Evolutionary conservation across 2,888 invertebrate genomes (phyloP).

Genomic region (Furcula furcula): DNA sequence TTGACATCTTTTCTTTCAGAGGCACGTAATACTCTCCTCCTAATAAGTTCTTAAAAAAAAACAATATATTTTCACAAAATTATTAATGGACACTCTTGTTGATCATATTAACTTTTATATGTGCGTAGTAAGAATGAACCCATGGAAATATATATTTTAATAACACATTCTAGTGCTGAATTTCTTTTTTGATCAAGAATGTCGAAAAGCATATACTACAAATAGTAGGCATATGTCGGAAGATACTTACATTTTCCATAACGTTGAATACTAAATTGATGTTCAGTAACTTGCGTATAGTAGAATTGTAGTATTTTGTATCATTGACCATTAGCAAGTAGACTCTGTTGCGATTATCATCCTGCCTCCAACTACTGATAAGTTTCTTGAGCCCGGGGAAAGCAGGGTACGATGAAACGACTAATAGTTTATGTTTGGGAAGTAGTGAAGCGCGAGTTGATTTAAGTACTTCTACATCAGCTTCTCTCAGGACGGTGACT

Average conservation of each 20-base stretch:
- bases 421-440: constrained; percentile 19
- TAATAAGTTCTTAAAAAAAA: too few relatives aligned
- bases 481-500: constrained; percentile 20
- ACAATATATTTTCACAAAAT: too few relatives aligned
- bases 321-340: constrained; percentile 21
- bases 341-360: constrained; percentile 22
- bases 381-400: constrained; percentile 27
- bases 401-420: constrained; percentile 29
- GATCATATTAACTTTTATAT: too few relatives aligned
- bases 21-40: constrained; percentile 38
- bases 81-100: too few relatives aligned
- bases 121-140: too few relatives aligned
- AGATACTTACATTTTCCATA: constrained; percentile 24
- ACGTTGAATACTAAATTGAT: constrained; percentile 25
- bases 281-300: constrained; percentile 11
- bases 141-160: too few relatives aligned
- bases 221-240: too few relatives aligned
- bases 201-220: too few relatives aligned
- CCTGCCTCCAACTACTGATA: constrained; percentile 29
- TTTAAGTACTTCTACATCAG: constrained; percentile 23
- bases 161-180: too few relatives aligned
- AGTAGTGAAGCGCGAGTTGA: constrained; percentile 16
- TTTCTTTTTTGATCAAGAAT: too few relatives aligned
- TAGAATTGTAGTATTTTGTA: constrained; percentile 10
- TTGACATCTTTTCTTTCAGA: constrained; percentile 8